These are phyloP conservation scores for Cheirogaleus medius DNA, from an alignment of 2,113 vertebrate genomes.

Conservation along the genomic window DNA sequence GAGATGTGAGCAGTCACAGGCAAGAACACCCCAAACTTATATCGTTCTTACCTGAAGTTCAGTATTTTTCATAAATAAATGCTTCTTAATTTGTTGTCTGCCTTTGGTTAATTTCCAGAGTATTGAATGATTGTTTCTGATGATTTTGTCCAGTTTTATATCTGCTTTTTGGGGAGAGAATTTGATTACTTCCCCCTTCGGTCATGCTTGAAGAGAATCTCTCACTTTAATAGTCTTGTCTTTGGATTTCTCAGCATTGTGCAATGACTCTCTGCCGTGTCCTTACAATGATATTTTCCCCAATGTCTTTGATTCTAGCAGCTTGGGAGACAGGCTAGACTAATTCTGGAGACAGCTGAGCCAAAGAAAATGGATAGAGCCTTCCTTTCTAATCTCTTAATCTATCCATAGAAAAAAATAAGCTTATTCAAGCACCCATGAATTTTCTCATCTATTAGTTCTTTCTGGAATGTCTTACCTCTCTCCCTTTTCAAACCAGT, in stretches of 20 bases:
- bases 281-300: not conserved
- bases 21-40: not conserved
- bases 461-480: not conserved
- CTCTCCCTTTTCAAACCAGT: not conserved
- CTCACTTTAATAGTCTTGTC: not conserved
- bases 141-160: not conserved
- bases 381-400: not conserved
- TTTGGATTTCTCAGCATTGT: not conserved
- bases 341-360: not conserved
- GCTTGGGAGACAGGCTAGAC: not conserved
- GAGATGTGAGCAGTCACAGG: not conserved
- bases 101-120: not conserved
- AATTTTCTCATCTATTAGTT: not conserved
- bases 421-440: not conserved
- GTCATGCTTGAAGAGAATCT: not conserved
- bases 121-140: not conserved
- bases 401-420: conserved; percentile 21
- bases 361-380: not conserved
- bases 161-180: not conserved
- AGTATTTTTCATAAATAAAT: not conserved
- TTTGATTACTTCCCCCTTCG: not conserved
- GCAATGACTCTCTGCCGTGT: not conserved
- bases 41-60: not conserved
- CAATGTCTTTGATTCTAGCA: not conserved
- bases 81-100: not conserved